Conservation (phyloP, 2,797 vertebrate genomes). For the Gouania willdenowi region DNA sequence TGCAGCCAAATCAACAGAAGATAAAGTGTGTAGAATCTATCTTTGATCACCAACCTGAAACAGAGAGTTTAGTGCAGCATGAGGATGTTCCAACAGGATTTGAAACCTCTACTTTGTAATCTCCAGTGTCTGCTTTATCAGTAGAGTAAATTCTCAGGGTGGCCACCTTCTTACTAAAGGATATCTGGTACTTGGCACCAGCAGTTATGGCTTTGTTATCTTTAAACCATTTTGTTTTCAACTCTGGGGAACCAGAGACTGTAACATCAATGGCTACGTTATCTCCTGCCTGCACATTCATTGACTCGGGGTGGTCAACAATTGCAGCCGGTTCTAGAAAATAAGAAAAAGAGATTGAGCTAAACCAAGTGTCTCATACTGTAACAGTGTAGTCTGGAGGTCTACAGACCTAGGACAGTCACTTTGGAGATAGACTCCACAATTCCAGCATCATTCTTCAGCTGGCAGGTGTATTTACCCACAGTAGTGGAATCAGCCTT, state of each 20-base stretch:
- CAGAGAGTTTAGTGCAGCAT: slow-evolving; percentile 81
- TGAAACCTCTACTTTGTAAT: slow-evolving; percentile 84
- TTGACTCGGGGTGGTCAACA: slow-evolving; percentile 81
- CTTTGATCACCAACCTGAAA: slow-evolving; percentile 83
- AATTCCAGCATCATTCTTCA: slow-evolving; percentile 84
- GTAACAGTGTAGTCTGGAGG: not conserved
- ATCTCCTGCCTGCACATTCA: slow-evolving; percentile 86
- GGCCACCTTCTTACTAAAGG: slow-evolving; percentile 79
- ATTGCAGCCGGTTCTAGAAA: slow-evolving; percentile 88
- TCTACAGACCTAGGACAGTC: slow-evolving; percentile 85
- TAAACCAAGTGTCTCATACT: too few species aligned
- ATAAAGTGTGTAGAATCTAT: not conserved
- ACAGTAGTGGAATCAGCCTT: slow-evolving; percentile 73
- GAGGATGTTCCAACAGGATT: slow-evolving; percentile 83
- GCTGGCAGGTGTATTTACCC: slow-evolving; percentile 85
- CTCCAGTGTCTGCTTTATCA: slow-evolving; percentile 84
- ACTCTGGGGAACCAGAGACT: slow-evolving; percentile 84
- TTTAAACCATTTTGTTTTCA: slow-evolving; percentile 89
- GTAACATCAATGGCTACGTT: slow-evolving; percentile 82
- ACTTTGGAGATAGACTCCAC: slow-evolving; percentile 84
- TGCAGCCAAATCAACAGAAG: not conserved
- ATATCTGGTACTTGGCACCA: slow-evolving; percentile 85
- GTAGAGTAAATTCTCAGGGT: slow-evolving; percentile 80
- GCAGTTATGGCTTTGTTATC: slow-evolving; percentile 77
- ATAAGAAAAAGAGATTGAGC: slow-evolving; percentile 37